phyloP scores from a whole-genome alignment of 2,797 vertebrate genomes.

The Gephyroberyx darwinii region DNA sequence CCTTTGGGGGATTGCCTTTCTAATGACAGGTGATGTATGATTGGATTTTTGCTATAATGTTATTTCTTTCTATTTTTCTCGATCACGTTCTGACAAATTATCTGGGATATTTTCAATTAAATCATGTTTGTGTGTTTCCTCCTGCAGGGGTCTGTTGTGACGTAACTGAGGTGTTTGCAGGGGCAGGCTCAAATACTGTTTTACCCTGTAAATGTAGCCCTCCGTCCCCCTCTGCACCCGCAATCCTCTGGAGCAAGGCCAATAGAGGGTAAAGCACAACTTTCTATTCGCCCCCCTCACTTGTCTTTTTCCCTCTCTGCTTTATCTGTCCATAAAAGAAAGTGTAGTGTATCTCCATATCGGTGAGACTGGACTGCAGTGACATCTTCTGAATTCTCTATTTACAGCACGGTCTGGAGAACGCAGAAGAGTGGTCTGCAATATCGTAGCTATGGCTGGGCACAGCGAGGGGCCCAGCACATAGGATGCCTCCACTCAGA shows the following conservation, averaged over 20 bases:
- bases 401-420: constrained; percentile 78
- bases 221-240: fast-evolving
- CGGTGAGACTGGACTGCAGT: constrained; percentile 26
- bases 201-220: constrained; percentile 63
- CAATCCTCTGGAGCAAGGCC: constrained; percentile 62
- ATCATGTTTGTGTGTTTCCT: constrained; percentile 8
- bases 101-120: not conserved
- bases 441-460: constrained; percentile 58
- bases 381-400: not conserved
- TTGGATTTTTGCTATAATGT: not conserved
- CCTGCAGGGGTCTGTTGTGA: constrained; percentile 51
- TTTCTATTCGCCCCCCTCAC: not conserved
- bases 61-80: not conserved
- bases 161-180: constrained; percentile 59
- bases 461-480: not conserved
- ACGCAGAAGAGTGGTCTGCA: constrained; percentile 75
- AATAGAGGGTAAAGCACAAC: constrained; percentile 55
- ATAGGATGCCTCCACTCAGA: constrained; percentile 51
- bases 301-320: not conserved
- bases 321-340: not conserved
- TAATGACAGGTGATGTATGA: constrained; percentile 69
- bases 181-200: constrained; percentile 58
- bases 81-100: too few relatives aligned
- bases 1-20: constrained; percentile 47
- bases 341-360: too few relatives aligned